Base-by-base conservation (phyloP, 2,888 invertebrate species). In the Nowickia ferox region DNA sequence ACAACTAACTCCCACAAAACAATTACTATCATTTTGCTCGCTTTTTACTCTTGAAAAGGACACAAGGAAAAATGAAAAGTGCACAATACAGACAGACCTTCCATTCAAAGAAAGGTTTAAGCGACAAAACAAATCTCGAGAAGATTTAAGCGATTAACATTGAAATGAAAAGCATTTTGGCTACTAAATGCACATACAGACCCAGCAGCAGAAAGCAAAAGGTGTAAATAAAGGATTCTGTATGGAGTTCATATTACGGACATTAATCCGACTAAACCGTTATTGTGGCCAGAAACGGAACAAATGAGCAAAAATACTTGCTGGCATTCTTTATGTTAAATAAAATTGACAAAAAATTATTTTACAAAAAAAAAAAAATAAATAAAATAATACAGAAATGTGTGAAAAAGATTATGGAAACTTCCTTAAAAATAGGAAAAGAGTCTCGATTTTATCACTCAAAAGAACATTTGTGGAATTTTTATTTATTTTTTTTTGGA, bases 211-310 rank as follows among this genome's bases (percentile, higher is more conserved):
- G 81, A 87, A 87, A 84, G 55, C 76, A 79, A 84, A 87, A 87
- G 85, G 87, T 87, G 87, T 84, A 79, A 86, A 86, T 81, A 88
- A 88, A 88, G 87, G 87, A 88, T 88, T 88, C 84, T 86, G 48
- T 82, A 88, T 88, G 88, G 86, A 86, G 87, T 87, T 88, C 88
- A 88, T 88, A 88, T 88, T 88, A 86, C 84, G 69, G 87, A 84
- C 88, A 76, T 87, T 87, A 87, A 88, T 87, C 87, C 82, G 79
- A 84, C 87, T 88, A 87, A 88, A 87, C 84, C 82, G 82, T 80
- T 78, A 79, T 84, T 82, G 79, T 79, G 79, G 11, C 53, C 51
- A 53, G 74, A 80, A 75, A 75, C 57, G 74, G 44, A 76, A 77
- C 19, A 72, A 87, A 59, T 84, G 84, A 86, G 65, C 84, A 87